These are phyloP conservation scores for Drosophila limbata DNA, from an alignment of 2,888 invertebrate species.

Conservation along the genomic window DNA sequence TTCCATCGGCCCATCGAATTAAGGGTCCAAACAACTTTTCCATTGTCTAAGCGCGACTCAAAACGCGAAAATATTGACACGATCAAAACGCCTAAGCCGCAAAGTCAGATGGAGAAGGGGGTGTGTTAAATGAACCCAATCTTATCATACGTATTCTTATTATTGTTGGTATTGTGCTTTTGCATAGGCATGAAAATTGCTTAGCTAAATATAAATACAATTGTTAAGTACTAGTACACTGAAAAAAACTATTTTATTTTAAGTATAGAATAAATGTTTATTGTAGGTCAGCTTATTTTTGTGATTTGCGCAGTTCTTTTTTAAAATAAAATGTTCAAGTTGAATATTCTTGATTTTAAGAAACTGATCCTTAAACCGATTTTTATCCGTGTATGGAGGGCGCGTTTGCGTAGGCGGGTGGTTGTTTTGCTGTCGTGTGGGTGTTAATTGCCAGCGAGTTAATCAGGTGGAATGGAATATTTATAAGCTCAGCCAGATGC, in stretches of 20 bases:
- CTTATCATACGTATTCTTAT: conserved; percentile 19
- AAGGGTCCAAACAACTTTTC: conserved; percentile 17
- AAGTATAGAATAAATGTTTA: too few species aligned
- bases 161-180: conserved; percentile 53
- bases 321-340: neutral
- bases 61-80: conserved; percentile 68
- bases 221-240: conserved; percentile 15
- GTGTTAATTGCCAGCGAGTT: conserved; percentile 66
- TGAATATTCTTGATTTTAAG: neutral
- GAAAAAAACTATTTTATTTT: too few species aligned
- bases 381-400: conserved; percentile 23
- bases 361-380: neutral
- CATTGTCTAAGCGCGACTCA: conserved; percentile 48
- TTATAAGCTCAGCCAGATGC: conserved; percentile 46
- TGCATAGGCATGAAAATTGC: conserved; percentile 67
- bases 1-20: conserved; percentile 25
- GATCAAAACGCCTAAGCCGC: conserved; percentile 28
- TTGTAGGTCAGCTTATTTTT: neutral
- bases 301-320: neutral
- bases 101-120: neutral
- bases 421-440: conserved; percentile 19
- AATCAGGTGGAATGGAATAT: conserved; percentile 69
- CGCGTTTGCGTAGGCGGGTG: conserved; percentile 52
- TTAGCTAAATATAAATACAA: conserved; percentile 61
- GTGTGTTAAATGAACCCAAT: conserved; percentile 16